A percentile compares a stretch with the other conserved stretches of the same genome.
phyloP scores from a whole-genome alignment of 2,888 invertebrate species.

The Pachydiplax longipennis region DNA sequence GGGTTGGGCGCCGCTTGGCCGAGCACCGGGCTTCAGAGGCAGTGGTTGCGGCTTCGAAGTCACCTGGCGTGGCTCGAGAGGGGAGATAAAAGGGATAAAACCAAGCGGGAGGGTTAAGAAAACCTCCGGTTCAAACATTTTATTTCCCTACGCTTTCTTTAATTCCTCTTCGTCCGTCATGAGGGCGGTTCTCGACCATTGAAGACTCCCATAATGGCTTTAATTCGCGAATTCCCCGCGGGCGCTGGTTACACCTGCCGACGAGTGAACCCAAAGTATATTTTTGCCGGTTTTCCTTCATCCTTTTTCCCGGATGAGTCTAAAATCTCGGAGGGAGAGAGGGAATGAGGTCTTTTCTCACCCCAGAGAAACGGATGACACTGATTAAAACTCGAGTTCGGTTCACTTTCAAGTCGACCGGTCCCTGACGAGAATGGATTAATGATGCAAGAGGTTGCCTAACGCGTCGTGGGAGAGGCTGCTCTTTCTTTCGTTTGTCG shows the following conservation, averaged over 20 bases:
- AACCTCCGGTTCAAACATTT: background rate
- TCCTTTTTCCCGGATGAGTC: background rate
- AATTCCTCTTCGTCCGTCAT: background rate
- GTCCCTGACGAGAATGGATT: too few species aligned
- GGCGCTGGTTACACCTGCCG: background rate
- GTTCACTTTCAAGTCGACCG: too few species aligned
- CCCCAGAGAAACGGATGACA: too few species aligned
- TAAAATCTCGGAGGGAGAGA: background rate
- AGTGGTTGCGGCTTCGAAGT: conserved; percentile 48
- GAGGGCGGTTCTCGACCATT: background rate
- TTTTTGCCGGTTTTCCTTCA: background rate
- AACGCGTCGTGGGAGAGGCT: too few species aligned
- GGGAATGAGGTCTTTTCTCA: background rate
- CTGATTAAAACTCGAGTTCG: too few species aligned
- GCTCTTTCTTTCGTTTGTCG: too few species aligned
- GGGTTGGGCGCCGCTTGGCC: conserved; percentile 51
- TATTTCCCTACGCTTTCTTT: background rate
- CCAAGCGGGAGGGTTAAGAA: conserved; percentile 16
- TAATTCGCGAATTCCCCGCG: background rate
- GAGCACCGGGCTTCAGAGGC: conserved; percentile 52
- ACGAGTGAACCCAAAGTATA: background rate
- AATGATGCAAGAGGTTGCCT: too few species aligned
- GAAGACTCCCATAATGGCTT: background rate
- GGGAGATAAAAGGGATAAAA: conserved; percentile 33
- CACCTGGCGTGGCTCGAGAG: conserved; percentile 39